Percentiles rank a stretch among this genome's conserved stretches.
Conservation (phyloP, 2,888 invertebrate genomes). For the Drosophila atripex region DNA sequence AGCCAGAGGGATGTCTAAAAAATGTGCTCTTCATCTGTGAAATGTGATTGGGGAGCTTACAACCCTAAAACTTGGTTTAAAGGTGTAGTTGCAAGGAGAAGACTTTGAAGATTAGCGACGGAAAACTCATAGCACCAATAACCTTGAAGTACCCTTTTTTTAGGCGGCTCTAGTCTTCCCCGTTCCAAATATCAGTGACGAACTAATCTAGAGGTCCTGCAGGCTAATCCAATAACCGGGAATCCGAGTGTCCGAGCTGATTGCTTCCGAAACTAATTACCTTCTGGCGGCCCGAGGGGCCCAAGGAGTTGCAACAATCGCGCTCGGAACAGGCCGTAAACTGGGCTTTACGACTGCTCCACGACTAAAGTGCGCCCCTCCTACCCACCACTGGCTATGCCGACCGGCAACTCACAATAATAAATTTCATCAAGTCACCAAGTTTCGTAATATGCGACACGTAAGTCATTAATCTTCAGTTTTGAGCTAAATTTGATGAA, state of each 20-base stretch:
- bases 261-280: conserved; percentile 41
- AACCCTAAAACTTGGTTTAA: too few species aligned
- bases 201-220: background rate
- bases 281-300: conserved; percentile 1
- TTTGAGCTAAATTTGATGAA: conserved; percentile 78
- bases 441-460: conserved; percentile 77
- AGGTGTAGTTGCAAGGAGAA: too few species aligned
- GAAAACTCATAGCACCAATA: too few species aligned
- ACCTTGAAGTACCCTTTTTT: too few species aligned
- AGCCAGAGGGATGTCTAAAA: too few species aligned
- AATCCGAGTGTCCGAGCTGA: conserved; percentile 5
- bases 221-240: conserved; percentile 29
- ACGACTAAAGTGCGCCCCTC: conserved; percentile 31
- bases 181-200: background rate
- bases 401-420: conserved; percentile 46
- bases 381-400: too few species aligned
- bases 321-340: conserved; percentile 46
- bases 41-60: too few species aligned
- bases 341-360: conserved; percentile 27
- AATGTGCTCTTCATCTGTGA: too few species aligned
- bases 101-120: too few species aligned
- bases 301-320: conserved; percentile 65
- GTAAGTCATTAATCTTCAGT: conserved; percentile 77
- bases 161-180: too few species aligned
- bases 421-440: conserved; percentile 78